phyloP scores from a whole-genome alignment of 2,888 invertebrate genomes.

The Leucozona laternaria region DNA sequence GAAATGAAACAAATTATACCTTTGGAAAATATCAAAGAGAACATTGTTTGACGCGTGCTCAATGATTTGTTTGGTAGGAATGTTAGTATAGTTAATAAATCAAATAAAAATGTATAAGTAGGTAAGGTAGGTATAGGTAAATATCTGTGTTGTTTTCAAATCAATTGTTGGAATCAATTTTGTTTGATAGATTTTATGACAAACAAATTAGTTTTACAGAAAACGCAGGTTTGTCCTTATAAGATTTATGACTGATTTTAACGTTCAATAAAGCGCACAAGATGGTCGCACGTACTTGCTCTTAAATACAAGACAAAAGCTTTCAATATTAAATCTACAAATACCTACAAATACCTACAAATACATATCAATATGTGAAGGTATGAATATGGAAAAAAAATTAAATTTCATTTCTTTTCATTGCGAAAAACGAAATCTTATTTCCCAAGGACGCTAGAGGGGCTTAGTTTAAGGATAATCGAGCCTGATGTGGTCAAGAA shows the following conservation, averaged over 20 bases:
- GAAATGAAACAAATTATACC: background rate
- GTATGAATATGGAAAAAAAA: too few relatives aligned
- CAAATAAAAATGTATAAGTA: background rate
- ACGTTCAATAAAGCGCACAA: background rate
- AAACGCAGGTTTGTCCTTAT: conserved; percentile 15
- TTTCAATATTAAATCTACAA: background rate
- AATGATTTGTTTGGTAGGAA: conserved; percentile 38
- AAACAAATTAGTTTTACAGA: conserved; percentile 15
- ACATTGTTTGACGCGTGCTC: conserved; percentile 26
- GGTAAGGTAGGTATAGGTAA: background rate
- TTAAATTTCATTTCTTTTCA: too few relatives aligned
- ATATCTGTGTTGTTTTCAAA: conserved; percentile 2
- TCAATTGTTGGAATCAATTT: conserved; percentile 50
- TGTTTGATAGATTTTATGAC: conserved; percentile 37
- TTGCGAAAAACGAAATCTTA: too few relatives aligned
- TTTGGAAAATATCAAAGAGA: conserved; percentile 41
- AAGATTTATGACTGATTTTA: conserved; percentile 12
- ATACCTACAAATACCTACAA: background rate
- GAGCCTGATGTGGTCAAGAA: too few relatives aligned
- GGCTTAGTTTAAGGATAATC: too few relatives aligned
- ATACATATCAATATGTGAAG: background rate
- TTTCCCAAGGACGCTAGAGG: too few relatives aligned
- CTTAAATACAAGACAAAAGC: background rate
- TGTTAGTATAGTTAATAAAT: conserved; percentile 25
- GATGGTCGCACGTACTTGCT: background rate